Percentiles rank a stretch among this genome's conserved stretches.
These are phyloP conservation scores for Diarsia mendica DNA, from an alignment of 2,888 invertebrate species.

Conservation along the genomic window DNA sequence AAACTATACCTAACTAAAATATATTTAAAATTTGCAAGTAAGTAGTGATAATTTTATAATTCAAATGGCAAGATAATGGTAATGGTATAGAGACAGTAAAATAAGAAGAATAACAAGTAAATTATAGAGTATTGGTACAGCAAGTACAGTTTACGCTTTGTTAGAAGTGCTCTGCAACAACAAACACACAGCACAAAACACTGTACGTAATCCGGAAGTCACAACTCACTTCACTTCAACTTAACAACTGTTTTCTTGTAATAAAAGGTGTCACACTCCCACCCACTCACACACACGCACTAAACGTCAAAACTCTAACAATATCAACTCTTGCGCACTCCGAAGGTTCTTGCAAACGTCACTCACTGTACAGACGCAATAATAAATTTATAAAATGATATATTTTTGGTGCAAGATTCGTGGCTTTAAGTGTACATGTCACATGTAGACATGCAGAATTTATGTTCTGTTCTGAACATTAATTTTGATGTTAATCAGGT, in stretches of 20 bases:
- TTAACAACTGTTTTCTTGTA: constrained; percentile 58
- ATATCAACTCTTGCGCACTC: constrained; percentile 44
- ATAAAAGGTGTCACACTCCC: constrained; percentile 59
- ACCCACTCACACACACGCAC: constrained; percentile 47
- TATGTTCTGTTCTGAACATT: constrained; percentile 54
- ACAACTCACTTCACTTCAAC: constrained; percentile 65
- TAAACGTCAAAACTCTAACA: constrained; percentile 58
- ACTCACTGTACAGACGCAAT: constrained; percentile 68
- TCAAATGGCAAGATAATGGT: no score
- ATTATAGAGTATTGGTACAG: constrained; percentile 5
- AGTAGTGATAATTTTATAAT: no score
- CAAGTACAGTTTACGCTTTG: constrained; percentile 57
- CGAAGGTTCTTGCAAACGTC: constrained; percentile 72
- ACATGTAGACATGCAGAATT: constrained; percentile 62
- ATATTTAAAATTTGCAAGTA: no score
- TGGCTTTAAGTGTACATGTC: constrained; percentile 75
- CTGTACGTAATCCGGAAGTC: constrained; percentile 60
- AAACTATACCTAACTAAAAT: no score
- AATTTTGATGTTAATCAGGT: constrained; percentile 62
- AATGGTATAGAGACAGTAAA: not conserved
- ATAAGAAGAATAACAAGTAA: not conserved
- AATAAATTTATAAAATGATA: constrained; percentile 75
- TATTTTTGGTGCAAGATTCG: constrained; percentile 69
- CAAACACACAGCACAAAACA: constrained; percentile 42
- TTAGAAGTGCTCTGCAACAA: constrained; percentile 38